Evolutionary conservation across 2,888 invertebrate genomes (phyloP).

Genomic region (Tachina lurida): DNA sequence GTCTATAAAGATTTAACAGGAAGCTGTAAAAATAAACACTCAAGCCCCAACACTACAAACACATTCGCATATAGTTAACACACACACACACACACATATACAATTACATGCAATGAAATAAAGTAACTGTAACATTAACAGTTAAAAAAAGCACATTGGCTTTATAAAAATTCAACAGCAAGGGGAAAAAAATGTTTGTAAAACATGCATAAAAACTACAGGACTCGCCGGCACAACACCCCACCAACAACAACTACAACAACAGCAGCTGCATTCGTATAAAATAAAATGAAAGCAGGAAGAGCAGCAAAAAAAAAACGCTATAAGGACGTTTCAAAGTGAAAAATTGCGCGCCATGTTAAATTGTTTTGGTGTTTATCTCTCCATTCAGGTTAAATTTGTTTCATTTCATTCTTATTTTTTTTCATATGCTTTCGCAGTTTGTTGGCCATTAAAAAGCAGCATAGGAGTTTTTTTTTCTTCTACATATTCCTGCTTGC

Average conservation of each 20-base stretch:
- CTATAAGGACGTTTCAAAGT: slow-evolving; percentile 74
- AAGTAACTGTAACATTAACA: slow-evolving; percentile 55
- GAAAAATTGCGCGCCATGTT: slow-evolving; percentile 78
- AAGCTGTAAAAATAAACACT: slow-evolving; percentile 55
- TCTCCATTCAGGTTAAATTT: slow-evolving; percentile 61
- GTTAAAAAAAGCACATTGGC: slow-evolving; percentile 68
- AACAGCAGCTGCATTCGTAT: neutral
- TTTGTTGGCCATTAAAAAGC: slow-evolving; percentile 55
- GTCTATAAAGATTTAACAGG: slow-evolving; percentile 50
- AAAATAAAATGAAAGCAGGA: no score
- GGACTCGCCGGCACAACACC: slow-evolving; percentile 40
- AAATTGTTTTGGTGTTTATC: slow-evolving; percentile 65
- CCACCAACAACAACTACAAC: slow-evolving; percentile 4
- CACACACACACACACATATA: neutral
- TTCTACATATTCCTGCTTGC: slow-evolving; percentile 8
- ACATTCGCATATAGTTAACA: neutral
- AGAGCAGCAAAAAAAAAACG: slow-evolving; percentile 4
- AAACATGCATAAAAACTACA: slow-evolving; percentile 39
- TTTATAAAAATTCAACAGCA: slow-evolving; percentile 66
- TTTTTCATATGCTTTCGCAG: slow-evolving; percentile 6
- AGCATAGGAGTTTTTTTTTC: slow-evolving; percentile 12
- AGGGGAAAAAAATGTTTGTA: slow-evolving; percentile 18
- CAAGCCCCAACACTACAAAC: neutral
- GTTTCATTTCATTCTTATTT: slow-evolving; percentile 22
- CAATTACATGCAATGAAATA: slow-evolving; percentile 18